Evolutionary conservation across 35 echinoderm and acorn worm species (phyloP), one percentile per base, ranked within the genome.

Genomic region (Stichopus chloronotus): DNA sequence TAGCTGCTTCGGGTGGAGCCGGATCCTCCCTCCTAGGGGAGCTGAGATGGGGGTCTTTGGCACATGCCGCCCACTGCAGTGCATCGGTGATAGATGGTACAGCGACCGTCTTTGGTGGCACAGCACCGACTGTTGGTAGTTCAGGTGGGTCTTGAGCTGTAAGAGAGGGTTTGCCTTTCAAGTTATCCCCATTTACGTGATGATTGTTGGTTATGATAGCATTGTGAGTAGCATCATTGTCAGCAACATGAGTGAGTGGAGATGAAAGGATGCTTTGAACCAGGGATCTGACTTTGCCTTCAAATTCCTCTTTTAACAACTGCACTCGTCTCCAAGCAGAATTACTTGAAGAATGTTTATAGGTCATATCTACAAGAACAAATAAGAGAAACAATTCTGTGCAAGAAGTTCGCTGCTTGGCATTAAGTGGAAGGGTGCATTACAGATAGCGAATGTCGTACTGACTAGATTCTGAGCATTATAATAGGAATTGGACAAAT

Each of bases 21-120:
- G 95, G 88, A 59, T 96, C 88, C 52, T 96, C 88, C 25, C 54
- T 30, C 57, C 87, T 76, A 8, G 94, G 91, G 9, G 93, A 93
- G 63, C 94, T 93, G 19, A 95, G 59, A 17, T 90, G 25, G 4
- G 87, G 53, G 88, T 99, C 97, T 56, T 95, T 96, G 55, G 84
- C 78, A 94, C 95, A 92, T 13, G 92, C 90, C 22, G 95, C 95
- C 97, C 97, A 99, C 87, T 94, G 88, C 23, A 99, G 78, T 12
- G 97, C 97, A 94, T 93, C 95, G 8, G 83, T 78, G 13, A 99
- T 99, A 59, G 90, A 95, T 14, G 79, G 69, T 55, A 99, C 78
- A 17, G 91, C 84, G 4, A 90, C 90, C 21, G 79, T 72, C 55
- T 93, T 95, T 25, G 93, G 71, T 9, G 58, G 58, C 5, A n/a